phyloP scores from a whole-genome alignment of 2,113 vertebrate species.

The Phylloscopus trochilus region DNA sequence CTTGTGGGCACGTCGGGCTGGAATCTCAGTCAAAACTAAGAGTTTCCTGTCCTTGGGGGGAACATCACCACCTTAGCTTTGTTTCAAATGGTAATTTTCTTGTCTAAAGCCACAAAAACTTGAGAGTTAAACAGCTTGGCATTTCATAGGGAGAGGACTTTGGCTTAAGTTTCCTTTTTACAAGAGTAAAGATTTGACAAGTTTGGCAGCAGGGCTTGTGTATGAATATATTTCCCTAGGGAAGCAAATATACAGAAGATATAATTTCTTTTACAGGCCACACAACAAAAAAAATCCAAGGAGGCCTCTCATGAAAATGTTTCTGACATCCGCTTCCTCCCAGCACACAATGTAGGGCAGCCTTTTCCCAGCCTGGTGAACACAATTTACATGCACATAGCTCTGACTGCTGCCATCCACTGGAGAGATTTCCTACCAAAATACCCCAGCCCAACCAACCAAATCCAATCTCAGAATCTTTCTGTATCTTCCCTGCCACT shows the following conservation, averaged over 20 bases:
- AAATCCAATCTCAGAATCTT: not conserved
- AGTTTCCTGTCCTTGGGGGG: constrained; percentile 30
- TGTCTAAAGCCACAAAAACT: constrained; percentile 8
- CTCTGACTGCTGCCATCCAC: constrained; percentile 31
- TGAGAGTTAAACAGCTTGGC: constrained; percentile 64
- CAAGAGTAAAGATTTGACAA: constrained; percentile 66
- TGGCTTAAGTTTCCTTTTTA: constrained; percentile 62
- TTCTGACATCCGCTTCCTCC: constrained; percentile 36
- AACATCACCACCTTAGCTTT: not conserved
- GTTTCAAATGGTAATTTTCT: constrained; percentile 47
- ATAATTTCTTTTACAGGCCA: constrained; percentile 70
- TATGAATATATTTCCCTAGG: constrained; percentile 55
- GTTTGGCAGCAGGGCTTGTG: constrained; percentile 55
- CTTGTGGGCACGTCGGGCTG: not conserved
- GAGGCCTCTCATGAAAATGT: constrained; percentile 23
- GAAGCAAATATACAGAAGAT: constrained; percentile 48
- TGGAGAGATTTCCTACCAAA: not conserved
- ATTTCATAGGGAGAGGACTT: constrained; percentile 43
- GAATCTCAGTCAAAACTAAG: not conserved
- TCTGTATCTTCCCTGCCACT: not conserved
- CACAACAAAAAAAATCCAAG: constrained; percentile 57
- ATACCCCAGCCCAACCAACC: not conserved
- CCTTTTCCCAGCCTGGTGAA: not conserved
- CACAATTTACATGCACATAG: not conserved
- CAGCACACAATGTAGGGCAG: constrained; percentile 29